phyloP scores from a whole-genome alignment of 2,797 vertebrate genomes.

The Argya squamiceps region DNA sequence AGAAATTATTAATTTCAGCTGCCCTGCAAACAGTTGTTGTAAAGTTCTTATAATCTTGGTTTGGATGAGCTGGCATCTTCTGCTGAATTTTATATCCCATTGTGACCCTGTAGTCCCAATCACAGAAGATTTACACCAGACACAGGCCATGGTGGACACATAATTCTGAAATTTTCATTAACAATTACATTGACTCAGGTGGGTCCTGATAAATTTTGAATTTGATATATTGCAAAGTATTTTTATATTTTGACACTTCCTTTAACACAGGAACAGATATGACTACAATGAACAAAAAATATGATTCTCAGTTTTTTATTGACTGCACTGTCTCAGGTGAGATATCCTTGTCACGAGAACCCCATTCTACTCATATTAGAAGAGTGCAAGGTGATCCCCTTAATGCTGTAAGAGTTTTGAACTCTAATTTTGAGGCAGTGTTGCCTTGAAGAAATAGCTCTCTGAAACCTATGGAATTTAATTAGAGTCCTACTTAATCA shows the following conservation, averaged over 20 bases:
- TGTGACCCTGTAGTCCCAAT: not conserved
- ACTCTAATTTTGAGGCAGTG: rapidly evolving
- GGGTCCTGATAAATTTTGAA: not conserved
- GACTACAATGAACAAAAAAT: not conserved
- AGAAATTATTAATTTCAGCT: not conserved
- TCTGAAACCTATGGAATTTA: not conserved
- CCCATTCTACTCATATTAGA: too few species aligned
- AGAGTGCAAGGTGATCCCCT: not conserved
- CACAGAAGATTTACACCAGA: not conserved
- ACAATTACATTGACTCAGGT: not conserved
- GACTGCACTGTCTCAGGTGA: not conserved
- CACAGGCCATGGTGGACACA: not conserved
- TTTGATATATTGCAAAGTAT: not conserved
- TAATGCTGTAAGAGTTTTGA: not conserved
- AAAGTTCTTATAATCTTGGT: not conserved
- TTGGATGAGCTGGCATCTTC: not conserved
- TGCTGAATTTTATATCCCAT: not conserved
- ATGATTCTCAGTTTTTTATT: not conserved
- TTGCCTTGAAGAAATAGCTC: not conserved
- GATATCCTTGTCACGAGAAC: not conserved
- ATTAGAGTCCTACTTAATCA: not conserved
- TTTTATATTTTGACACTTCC: not conserved
- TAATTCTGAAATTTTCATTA: not conserved
- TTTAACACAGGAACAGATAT: not conserved
- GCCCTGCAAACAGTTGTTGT: not conserved